phyloP scores from a whole-genome alignment of 2,113 vertebrate genomes.

The Alexandromys fortis region DNA sequence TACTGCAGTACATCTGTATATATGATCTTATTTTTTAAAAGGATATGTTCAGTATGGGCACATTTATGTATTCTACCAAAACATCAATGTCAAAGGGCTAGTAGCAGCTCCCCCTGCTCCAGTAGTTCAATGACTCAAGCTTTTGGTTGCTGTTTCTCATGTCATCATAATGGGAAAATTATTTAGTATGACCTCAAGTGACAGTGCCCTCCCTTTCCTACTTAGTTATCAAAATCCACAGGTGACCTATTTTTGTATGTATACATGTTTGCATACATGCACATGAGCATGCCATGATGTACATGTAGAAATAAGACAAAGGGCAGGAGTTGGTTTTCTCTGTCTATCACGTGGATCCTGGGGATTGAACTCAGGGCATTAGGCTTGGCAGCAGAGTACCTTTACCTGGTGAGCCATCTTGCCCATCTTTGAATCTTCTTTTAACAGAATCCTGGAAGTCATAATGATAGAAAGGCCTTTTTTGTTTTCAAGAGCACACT shows the following conservation, averaged over 20 bases:
- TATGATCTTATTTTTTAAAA: not conserved
- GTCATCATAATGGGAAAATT: not conserved
- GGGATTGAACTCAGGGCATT: not conserved
- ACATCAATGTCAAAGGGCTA: slow-evolving; percentile 23
- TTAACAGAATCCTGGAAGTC: not conserved
- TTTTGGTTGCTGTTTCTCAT: slow-evolving; percentile 50
- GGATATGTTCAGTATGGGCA: not conserved
- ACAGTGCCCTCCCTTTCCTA: slow-evolving; percentile 52
- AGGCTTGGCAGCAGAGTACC: not conserved
- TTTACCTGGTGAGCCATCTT: not conserved
- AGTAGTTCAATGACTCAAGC: not conserved
- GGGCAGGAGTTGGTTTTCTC: not conserved
- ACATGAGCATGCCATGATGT: not conserved
- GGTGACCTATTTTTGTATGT: not conserved
- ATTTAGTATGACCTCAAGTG: not conserved
- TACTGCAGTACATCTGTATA: slow-evolving; percentile 38
- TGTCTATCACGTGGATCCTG: not conserved
- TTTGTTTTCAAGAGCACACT: slow-evolving; percentile 17
- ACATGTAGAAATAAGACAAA: not conserved
- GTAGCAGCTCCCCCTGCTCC: not conserved
- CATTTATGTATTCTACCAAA: not conserved
- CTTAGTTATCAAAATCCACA: not conserved
- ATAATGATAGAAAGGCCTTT: not conserved
- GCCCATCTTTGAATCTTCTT: not conserved
- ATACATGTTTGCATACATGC: not conserved